A percentile compares a stretch with the other conserved stretches of the same genome.
phyloP scores from a whole-genome alignment of 2,113 vertebrate species.

The Tragelaphus scriptus region DNA sequence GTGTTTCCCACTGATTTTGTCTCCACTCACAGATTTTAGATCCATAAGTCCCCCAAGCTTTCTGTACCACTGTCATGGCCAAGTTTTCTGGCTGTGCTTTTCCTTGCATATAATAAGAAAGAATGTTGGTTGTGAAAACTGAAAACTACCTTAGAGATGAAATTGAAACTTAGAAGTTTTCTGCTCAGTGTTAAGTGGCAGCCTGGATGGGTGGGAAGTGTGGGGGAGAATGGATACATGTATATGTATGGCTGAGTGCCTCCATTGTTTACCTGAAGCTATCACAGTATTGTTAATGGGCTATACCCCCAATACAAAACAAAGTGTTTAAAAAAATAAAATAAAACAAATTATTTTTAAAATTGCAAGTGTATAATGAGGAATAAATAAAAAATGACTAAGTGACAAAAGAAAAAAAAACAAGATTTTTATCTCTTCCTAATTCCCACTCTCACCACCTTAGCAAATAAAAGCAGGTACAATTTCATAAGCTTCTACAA shows the following conservation, averaged over 20 bases:
- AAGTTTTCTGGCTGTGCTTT: neutral
- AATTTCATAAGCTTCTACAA: neutral
- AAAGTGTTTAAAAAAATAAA: neutral
- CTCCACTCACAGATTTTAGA: neutral
- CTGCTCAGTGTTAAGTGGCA: neutral
- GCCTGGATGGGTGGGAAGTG: neutral
- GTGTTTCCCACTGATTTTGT: neutral
- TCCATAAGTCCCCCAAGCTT: neutral
- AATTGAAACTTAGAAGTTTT: neutral
- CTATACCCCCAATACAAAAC: neutral
- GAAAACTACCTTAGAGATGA: neutral
- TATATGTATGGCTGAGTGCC: neutral
- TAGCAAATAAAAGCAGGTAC: neutral
- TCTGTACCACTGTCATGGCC: neutral
- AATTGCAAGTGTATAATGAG: neutral
- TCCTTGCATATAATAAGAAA: neutral
- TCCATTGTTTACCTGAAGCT: neutral
- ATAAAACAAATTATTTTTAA: neutral
- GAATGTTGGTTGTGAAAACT: neutral
- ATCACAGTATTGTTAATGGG: neutral
- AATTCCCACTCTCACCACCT: neutral
- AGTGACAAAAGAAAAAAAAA: neutral
- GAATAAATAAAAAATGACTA: neutral
- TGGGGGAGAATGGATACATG: neutral
- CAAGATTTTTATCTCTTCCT: neutral